A percentile compares a stretch with the other conserved stretches of the same genome.
phyloP scores from a whole-genome alignment of 2,113 vertebrate species.

The Seriola dumerili region DNA sequence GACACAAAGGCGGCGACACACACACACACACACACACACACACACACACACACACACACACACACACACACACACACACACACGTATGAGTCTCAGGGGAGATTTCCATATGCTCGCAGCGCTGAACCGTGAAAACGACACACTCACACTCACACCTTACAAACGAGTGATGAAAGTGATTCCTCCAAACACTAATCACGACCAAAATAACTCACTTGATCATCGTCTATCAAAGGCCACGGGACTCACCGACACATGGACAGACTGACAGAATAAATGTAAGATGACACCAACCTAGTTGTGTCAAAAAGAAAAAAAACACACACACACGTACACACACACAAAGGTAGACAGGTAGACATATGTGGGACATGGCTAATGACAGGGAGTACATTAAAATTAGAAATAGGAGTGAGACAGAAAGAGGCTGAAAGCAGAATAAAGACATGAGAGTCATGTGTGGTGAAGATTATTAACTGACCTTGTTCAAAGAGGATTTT shows the following conservation, averaged over 20 bases:
- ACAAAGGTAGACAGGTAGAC: slow-evolving; percentile 66
- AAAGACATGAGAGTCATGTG: slow-evolving; percentile 21
- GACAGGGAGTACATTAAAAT: slow-evolving; percentile 71
- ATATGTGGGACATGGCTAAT: slow-evolving; percentile 72
- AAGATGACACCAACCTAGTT: slow-evolving; percentile 73
- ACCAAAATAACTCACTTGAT: slow-evolving; percentile 77
- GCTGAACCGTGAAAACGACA: slow-evolving; percentile 42
- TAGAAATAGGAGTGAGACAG: slow-evolving; percentile 52
- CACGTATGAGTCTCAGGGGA: slow-evolving; percentile 60
- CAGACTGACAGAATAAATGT: slow-evolving; percentile 59
- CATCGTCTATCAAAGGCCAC: slow-evolving; percentile 65
- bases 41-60: no score
- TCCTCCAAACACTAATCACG: slow-evolving; percentile 68
- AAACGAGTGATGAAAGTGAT: slow-evolving; percentile 68
- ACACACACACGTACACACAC: not conserved
- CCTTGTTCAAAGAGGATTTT: slow-evolving; percentile 41
- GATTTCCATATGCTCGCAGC: slow-evolving; percentile 55
- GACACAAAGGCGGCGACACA: slow-evolving; percentile 12
- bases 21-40: slow-evolving; percentile 20
- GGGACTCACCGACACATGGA: slow-evolving; percentile 57
- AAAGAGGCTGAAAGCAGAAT: slow-evolving; percentile 33
- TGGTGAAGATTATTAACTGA: slow-evolving; percentile 38
- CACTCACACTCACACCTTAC: slow-evolving; percentile 42
- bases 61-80: slow-evolving; percentile 15
- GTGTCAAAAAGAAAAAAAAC: slow-evolving; percentile 59